These are phyloP conservation scores for Procavia capensis DNA, from an alignment of 2,113 vertebrate species.

Conservation along the genomic window DNA sequence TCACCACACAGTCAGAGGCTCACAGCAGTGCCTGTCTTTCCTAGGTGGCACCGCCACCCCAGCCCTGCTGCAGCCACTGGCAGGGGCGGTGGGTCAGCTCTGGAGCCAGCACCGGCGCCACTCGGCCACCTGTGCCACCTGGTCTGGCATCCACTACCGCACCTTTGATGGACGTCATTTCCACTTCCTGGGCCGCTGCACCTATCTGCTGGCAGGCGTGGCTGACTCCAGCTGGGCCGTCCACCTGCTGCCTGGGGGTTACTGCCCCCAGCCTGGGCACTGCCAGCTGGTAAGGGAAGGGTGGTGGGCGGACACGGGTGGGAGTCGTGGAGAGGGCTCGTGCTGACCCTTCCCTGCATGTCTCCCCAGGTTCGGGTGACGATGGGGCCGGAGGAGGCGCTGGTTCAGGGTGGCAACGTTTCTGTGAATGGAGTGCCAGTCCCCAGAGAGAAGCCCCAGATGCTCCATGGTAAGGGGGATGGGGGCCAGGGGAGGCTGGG, in stretches of 20 bases:
- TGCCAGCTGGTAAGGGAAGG: slow-evolving; percentile 87
- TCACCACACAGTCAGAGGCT: neutral
- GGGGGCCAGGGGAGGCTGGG: too few relatives aligned
- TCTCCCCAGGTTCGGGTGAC: slow-evolving; percentile 87
- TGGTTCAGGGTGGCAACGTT: slow-evolving; percentile 82
- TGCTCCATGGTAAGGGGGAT: slow-evolving; percentile 88
- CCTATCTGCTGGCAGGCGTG: slow-evolving; percentile 90
- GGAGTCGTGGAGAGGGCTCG: neutral
- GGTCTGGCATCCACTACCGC: slow-evolving; percentile 92
- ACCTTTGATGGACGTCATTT: slow-evolving; percentile 94
- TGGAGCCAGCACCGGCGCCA: slow-evolving; percentile 75
- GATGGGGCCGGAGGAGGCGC: slow-evolving; percentile 89
- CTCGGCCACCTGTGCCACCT: slow-evolving; percentile 90
- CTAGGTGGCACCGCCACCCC: slow-evolving; percentile 82
- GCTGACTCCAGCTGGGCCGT: slow-evolving; percentile 91
- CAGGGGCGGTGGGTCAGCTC: slow-evolving; percentile 69
- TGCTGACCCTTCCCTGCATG: neutral
- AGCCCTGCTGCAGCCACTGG: slow-evolving; percentile 76
- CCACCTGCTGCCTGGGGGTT: slow-evolving; percentile 80
- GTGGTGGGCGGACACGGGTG: neutral
- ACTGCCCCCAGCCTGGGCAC: slow-evolving; percentile 79
- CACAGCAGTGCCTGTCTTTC: neutral
- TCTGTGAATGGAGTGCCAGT: slow-evolving; percentile 87
- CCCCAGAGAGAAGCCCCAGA: slow-evolving; percentile 83
- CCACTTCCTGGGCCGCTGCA: slow-evolving; percentile 90